phyloP scores from a whole-genome alignment of 2,113 vertebrate species.

The Corynorhinus townsendii region DNA sequence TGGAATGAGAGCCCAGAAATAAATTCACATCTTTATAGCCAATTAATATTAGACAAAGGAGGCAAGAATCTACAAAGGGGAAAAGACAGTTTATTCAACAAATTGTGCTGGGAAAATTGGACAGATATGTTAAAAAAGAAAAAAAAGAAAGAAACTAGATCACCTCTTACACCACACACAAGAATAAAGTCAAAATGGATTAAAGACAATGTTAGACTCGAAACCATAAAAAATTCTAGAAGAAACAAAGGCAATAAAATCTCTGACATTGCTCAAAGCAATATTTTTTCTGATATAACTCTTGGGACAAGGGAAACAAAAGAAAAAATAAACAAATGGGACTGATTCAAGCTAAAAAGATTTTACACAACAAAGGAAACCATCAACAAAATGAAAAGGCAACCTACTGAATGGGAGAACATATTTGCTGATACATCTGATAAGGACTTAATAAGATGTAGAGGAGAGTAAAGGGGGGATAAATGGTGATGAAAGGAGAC shows the following conservation, averaged over 20 bases:
- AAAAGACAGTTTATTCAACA: background rate
- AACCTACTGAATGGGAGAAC: background rate
- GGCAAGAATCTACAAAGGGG: background rate
- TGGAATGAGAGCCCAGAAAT: background rate
- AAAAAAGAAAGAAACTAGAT: background rate
- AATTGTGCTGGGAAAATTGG: background rate
- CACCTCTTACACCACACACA: background rate
- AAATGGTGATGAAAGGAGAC: background rate
- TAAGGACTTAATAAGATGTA: background rate
- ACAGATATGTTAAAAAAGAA: background rate
- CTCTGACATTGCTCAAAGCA: background rate
- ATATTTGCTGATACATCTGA: background rate
- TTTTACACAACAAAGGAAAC: background rate
- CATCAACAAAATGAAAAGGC: background rate
- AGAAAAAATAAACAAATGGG: background rate
- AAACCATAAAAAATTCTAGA: background rate
- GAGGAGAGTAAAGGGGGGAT: background rate
- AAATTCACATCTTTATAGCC: background rate
- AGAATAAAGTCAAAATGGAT: background rate
- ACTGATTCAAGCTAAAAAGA: background rate
- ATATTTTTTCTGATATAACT: background rate
- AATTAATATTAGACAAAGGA: background rate
- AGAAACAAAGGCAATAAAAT: background rate
- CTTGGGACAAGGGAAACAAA: background rate
- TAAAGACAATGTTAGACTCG: background rate